Percentiles rank a stretch among this genome's conserved stretches.
Evolutionary conservation across 2,113 vertebrate genomes (phyloP).

Genomic region (Ceratotherium simum): DNA sequence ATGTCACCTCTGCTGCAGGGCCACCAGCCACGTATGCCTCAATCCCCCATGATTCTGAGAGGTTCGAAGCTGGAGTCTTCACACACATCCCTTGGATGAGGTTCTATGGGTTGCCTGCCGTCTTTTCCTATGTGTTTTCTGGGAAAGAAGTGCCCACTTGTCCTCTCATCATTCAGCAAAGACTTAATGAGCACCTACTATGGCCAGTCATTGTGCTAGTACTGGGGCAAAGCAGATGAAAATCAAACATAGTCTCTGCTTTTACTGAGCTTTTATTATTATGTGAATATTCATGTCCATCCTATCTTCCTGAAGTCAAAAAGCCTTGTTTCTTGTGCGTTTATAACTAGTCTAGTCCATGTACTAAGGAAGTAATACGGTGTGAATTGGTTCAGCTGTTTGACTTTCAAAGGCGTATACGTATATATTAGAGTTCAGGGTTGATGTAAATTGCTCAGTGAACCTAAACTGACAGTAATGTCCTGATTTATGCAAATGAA

Average conservation of each 20-base stretch:
- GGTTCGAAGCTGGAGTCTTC: background rate
- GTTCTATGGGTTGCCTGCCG: background rate
- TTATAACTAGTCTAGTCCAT: background rate
- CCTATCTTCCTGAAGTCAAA: background rate
- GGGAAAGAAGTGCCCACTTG: background rate
- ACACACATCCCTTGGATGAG: background rate
- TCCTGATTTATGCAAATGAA: slow-evolving; percentile 62
- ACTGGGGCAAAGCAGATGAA: background rate
- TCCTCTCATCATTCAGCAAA: background rate
- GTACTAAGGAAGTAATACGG: background rate
- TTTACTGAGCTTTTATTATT: background rate
- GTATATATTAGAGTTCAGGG: slow-evolving; percentile 51
- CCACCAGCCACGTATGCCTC: rapidly evolving
- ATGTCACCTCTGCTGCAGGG: background rate
- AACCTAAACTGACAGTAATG: slow-evolving; percentile 65
- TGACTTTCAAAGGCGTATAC: slow-evolving; percentile 44
- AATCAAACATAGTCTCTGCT: background rate
- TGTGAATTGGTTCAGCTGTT: slow-evolving; percentile 24
- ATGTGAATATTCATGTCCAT: background rate
- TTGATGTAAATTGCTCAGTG: slow-evolving; percentile 57
- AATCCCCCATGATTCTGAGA: background rate
- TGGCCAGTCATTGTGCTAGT: background rate
- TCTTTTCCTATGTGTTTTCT: background rate
- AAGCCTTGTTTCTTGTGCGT: background rate
- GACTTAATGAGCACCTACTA: background rate